Conservation (phyloP, 2,888 invertebrate genomes). For the Yponomeuta cagnagella region DNA sequence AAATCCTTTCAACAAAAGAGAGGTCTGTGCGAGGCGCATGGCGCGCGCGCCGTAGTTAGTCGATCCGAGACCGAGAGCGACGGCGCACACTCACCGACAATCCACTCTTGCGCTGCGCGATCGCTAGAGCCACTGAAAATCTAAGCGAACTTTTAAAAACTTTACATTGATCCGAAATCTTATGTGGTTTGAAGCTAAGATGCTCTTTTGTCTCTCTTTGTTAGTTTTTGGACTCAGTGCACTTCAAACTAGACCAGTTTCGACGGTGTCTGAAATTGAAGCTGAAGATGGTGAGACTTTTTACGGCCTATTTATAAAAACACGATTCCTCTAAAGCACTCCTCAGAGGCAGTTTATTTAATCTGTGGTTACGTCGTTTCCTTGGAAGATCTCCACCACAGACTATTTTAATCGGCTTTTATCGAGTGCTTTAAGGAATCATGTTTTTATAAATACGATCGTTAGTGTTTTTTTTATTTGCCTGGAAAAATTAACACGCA, state of each 20-base stretch:
- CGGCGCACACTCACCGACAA: conserved; percentile 18
- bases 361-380: too few species aligned
- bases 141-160: background rate
- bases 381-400: too few species aligned
- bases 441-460: too few species aligned
- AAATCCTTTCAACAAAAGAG: conserved; percentile 9
- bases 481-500: too few species aligned
- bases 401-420: too few species aligned
- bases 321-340: too few species aligned
- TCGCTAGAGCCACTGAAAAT: conserved; percentile 1
- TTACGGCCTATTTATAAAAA: too few species aligned
- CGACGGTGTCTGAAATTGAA: conserved; percentile 56
- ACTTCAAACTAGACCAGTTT: conserved; percentile 53
- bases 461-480: too few species aligned
- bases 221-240: conserved; percentile 49
- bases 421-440: too few species aligned
- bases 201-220: conserved; percentile 43
- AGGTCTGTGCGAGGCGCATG: background rate
- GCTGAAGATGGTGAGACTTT: conserved; percentile 55
- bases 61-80: conserved; percentile 24
- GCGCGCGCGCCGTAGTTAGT: conserved; percentile 27
- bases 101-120: conserved; percentile 19
- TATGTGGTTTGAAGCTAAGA: conserved; percentile 20
- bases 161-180: background rate
- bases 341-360: too few species aligned